Evolutionary conservation across 1,140 invertebrate species (phyloP).

Genomic region (Mamestra configurata): DNA sequence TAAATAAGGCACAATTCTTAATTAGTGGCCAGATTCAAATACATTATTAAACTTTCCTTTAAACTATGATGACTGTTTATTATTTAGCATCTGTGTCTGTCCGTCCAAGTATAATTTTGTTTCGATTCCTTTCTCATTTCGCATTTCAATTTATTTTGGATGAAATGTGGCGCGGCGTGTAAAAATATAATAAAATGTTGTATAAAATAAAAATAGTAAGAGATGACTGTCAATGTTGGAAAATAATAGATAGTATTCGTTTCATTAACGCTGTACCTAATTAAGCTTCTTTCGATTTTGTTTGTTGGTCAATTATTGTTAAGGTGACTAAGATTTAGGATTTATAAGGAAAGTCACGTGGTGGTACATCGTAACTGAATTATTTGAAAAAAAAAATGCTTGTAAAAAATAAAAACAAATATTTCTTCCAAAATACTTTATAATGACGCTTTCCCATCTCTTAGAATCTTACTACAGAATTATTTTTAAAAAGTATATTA

Average conservation of each 20-base stretch:
- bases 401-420: slow-evolving; percentile 21
- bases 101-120: slow-evolving; percentile 81
- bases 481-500: slow-evolving; percentile 34
- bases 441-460: slow-evolving; percentile 13
- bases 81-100: slow-evolving; percentile 74
- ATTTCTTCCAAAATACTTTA: slow-evolving; percentile 26
- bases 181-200: slow-evolving; percentile 76
- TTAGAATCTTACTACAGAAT: slow-evolving; percentile 14
- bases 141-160: slow-evolving; percentile 59
- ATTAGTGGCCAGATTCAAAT: slow-evolving; percentile 36
- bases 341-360: slow-evolving; percentile 36
- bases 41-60: slow-evolving; percentile 33
- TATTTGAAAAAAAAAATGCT: slow-evolving; percentile 41
- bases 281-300: slow-evolving; percentile 68
- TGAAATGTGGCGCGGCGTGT: slow-evolving; percentile 77
- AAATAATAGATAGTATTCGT: slow-evolving; percentile 67
- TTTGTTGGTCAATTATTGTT: slow-evolving; percentile 71
- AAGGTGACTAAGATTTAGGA: slow-evolving; percentile 57
- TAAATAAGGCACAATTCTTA: slow-evolving; percentile 28
- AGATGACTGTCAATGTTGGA: slow-evolving; percentile 76
- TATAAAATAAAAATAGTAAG: slow-evolving; percentile 80
- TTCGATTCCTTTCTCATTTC: slow-evolving; percentile 70
- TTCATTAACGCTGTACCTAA: slow-evolving; percentile 78
- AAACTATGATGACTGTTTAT: slow-evolving; percentile 46
- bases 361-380: slow-evolving; percentile 29